A percentile compares a stretch with the other conserved stretches of the same genome.
Evolutionary conservation across 92 coral and sea anemone species (phyloP).

Genomic region (Actinernus sp.): DNA sequence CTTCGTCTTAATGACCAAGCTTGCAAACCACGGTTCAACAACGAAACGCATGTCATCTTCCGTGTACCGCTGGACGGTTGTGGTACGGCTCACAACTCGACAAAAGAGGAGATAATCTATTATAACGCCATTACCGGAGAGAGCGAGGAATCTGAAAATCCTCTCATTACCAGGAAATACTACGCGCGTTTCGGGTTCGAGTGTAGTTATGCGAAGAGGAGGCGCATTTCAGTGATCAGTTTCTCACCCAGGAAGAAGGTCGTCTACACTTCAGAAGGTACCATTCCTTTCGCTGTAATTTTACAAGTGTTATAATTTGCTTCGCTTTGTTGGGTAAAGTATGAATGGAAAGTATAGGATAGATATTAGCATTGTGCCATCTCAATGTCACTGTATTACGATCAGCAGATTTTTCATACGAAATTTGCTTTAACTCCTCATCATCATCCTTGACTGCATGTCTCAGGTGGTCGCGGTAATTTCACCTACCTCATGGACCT

Average conservation of each 20-base stretch:
- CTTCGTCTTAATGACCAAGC: slow-evolving; percentile 54
- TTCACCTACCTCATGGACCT: slow-evolving; percentile 82
- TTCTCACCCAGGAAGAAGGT: slow-evolving; percentile 69
- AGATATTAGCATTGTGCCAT: no score
- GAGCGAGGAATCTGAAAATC: slow-evolving; percentile 9
- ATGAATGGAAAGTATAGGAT: no score
- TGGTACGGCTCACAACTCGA: slow-evolving; percentile 66
- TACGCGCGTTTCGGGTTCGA: slow-evolving; percentile 24
- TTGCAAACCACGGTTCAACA: slow-evolving; percentile 48
- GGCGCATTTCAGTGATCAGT: slow-evolving; percentile 63
- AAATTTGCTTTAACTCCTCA: no score
- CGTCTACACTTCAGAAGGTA: slow-evolving; percentile 60
- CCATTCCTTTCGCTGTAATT: no score
- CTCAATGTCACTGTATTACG: no score
- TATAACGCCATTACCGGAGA: slow-evolving; percentile 64
- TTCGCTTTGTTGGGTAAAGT: no score
- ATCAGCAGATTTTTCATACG: no score
- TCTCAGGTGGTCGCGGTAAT: slow-evolving; percentile 64
- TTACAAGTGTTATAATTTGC: no score
- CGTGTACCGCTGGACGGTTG: slow-evolving; percentile 78
- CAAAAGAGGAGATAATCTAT: slow-evolving; percentile 27
- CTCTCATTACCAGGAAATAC: slow-evolving; percentile 57
- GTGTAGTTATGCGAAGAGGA: slow-evolving; percentile 34
- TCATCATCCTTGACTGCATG: no score
- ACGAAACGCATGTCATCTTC: slow-evolving; percentile 66